Conservation (phyloP, 1,140 invertebrate species). For the Diprion similis region DNA sequence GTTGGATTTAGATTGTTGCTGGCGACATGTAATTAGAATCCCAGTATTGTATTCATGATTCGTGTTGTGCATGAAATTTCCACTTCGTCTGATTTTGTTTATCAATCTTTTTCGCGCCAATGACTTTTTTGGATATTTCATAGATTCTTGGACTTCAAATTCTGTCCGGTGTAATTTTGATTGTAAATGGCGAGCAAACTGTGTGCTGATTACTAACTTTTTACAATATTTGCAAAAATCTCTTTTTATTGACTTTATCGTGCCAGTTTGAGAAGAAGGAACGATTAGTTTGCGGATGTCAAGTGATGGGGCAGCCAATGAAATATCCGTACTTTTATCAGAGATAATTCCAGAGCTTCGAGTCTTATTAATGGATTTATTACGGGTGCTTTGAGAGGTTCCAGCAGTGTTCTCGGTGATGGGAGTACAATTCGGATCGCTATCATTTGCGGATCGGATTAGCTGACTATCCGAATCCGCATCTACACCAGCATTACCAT, state of each 20-base stretch:
- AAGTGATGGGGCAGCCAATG: neutral
- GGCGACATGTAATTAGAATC: slow-evolving; percentile 19
- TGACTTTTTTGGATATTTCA: slow-evolving; percentile 10
- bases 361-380: too few relatives aligned
- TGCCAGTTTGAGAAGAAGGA: neutral
- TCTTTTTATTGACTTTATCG: slow-evolving; percentile 10
- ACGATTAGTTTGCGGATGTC: neutral
- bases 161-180: slow-evolving; percentile 20
- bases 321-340: too few relatives aligned
- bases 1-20: slow-evolving; percentile 13
- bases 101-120: slow-evolving; percentile 21
- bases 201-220: slow-evolving; percentile 20
- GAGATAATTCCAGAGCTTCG: too few relatives aligned
- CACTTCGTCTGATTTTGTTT: slow-evolving; percentile 14
- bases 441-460: too few relatives aligned
- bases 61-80: slow-evolving; percentile 26
- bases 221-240: slow-evolving; percentile 25
- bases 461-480: too few relatives aligned
- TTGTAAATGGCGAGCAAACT: slow-evolving; percentile 27
- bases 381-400: too few relatives aligned
- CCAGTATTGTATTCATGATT: slow-evolving; percentile 18
- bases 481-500: too few relatives aligned
- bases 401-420: too few relatives aligned
- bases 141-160: slow-evolving; percentile 20
- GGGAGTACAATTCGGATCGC: too few relatives aligned